Evolutionary conservation across 2,888 invertebrate species (phyloP).

Genomic region (Sympetrum striolatum): DNA sequence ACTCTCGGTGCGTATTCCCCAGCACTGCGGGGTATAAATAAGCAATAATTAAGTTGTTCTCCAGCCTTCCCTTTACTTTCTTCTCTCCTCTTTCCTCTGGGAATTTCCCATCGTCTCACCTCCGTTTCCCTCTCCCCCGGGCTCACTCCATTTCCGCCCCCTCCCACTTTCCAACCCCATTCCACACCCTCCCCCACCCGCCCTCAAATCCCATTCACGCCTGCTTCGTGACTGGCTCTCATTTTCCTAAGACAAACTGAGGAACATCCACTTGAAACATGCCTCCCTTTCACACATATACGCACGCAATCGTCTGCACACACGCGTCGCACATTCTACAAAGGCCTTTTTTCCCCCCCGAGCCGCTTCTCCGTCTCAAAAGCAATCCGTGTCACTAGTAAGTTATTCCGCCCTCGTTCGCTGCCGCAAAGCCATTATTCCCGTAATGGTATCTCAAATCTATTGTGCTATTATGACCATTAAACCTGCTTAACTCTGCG

Average conservation of each 20-base stretch:
- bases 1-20: too few species aligned
- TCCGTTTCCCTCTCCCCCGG: neutral
- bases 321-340: neutral
- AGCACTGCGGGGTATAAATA: too few species aligned
- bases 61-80: neutral
- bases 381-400: neutral
- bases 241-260: slow-evolving; percentile 14
- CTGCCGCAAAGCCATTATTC: neutral
- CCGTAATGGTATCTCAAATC: neutral
- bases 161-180: too few species aligned
- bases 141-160: neutral
- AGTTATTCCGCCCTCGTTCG: neutral
- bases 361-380: neutral
- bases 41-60: neutral
- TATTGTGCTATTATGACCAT: too few species aligned
- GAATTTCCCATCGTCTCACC: neutral
- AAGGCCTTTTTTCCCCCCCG: neutral
- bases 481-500: too few species aligned
- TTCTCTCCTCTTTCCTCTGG: neutral
- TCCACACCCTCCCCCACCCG: neutral
- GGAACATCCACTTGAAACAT: neutral
- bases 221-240: slow-evolving; percentile 14
- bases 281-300: neutral
- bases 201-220: neutral
- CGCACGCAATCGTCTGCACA: neutral